These are phyloP conservation scores for Cryptotis parvus DNA, from an alignment of 2,113 vertebrate species.

Conservation along the genomic window DNA sequence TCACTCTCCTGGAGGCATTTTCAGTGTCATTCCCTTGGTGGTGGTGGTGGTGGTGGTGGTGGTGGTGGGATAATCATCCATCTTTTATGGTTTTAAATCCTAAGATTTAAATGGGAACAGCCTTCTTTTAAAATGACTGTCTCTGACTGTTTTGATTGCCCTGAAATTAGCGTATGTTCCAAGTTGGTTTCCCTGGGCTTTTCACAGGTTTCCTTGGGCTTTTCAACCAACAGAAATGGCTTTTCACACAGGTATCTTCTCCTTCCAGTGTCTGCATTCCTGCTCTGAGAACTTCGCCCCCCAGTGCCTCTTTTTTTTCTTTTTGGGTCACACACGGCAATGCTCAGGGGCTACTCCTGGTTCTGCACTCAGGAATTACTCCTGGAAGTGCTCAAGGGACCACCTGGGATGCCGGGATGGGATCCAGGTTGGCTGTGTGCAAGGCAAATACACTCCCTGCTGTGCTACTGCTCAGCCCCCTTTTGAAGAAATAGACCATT, in stretches of 20 bases:
- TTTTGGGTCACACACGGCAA: too few species aligned
- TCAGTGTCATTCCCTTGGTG: not conserved
- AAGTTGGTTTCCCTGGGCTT: too few species aligned
- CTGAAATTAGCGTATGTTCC: not conserved
- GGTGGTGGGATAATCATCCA: too few species aligned
- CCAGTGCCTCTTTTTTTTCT: not conserved
- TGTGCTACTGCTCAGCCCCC: too few species aligned
- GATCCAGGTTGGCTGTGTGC: too few species aligned
- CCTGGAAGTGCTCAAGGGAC: too few species aligned
- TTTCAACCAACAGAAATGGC: not conserved
- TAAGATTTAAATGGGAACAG: not conserved
- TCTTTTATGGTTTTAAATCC: not conserved
- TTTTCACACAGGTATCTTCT: not conserved
- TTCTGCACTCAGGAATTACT: too few species aligned
- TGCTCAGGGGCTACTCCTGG: too few species aligned
- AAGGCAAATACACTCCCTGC: too few species aligned
- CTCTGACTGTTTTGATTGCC: not conserved
- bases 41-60: not conserved
- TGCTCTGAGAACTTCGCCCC: not conserved
- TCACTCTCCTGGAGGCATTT: not conserved
- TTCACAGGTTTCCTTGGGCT: not conserved
- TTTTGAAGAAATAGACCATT: not conserved
- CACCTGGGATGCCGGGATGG: too few species aligned
- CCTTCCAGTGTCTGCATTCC: not conserved
- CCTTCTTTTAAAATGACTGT: not conserved